These are phyloP conservation scores for Episyrphus balteatus DNA, from an alignment of 1,140 invertebrate species.

Conservation along the genomic window DNA sequence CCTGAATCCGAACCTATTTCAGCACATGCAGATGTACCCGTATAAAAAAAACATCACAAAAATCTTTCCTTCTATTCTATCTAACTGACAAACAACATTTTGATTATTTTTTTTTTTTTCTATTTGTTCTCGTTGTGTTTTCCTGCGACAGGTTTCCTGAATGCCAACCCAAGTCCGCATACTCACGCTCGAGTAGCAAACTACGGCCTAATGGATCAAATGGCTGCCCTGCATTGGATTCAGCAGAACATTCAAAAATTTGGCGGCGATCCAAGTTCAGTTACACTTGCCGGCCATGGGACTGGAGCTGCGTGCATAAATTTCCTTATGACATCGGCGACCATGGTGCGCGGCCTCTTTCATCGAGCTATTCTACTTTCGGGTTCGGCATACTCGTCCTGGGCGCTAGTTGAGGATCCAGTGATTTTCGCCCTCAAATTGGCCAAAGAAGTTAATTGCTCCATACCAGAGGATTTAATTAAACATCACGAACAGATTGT, in stretches of 20 bases:
- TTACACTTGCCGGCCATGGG: conserved; percentile 87
- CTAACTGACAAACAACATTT: too few relatives aligned
- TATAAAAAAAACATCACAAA: too few relatives aligned
- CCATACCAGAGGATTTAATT: conserved; percentile 62
- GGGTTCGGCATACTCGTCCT: conserved; percentile 85
- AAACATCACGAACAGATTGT: conserved; percentile 71
- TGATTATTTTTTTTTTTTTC: too few relatives aligned
- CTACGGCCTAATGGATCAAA: conserved; percentile 89
- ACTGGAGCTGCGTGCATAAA: conserved; percentile 92
- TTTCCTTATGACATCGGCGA: conserved; percentile 87
- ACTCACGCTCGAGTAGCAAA: conserved; percentile 74
- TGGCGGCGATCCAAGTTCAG: conserved; percentile 76
- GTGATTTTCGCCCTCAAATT: conserved; percentile 73
- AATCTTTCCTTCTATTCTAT: too few relatives aligned
- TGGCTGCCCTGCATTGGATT: conserved; percentile 83
- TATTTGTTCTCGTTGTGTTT: not conserved
- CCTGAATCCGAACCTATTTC: not conserved
- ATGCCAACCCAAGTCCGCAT: conserved; percentile 69
- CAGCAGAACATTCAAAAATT: conserved; percentile 85
- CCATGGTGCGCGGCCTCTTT: conserved; percentile 80
- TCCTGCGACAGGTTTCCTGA: conserved; percentile 58
- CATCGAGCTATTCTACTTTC: conserved; percentile 82
- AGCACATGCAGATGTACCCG: not conserved
- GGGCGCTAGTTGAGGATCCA: conserved; percentile 87
- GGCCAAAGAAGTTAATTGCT: conserved; percentile 76